Percentiles rank a stretch among this genome's conserved stretches.
Evolutionary conservation across 2,888 invertebrate species (phyloP).

Genomic region (Amblyjoppa proteus): DNA sequence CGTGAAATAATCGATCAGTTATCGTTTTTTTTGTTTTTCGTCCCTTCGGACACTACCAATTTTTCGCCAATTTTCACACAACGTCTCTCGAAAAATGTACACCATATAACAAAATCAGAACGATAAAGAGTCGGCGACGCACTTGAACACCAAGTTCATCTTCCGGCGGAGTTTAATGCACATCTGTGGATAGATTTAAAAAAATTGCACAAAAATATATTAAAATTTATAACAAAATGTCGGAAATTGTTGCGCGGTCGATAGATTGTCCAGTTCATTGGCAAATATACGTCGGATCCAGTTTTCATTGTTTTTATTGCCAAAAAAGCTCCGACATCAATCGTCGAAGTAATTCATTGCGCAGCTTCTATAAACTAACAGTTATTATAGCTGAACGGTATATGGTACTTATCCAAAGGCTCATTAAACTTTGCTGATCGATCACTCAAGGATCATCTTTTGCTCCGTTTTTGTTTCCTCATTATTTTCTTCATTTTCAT

Average conservation of each 20-base stretch:
- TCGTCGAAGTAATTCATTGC: conserved; percentile 65
- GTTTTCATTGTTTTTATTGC: background rate
- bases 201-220: too few relatives aligned
- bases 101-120: too few relatives aligned
- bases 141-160: background rate
- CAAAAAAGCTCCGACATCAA: background rate
- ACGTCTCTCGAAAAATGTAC: background rate
- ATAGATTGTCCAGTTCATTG: background rate
- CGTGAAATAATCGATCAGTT: background rate
- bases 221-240: background rate
- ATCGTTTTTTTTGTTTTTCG: background rate
- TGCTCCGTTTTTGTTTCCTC: too few relatives aligned
- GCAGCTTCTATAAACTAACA: conserved; percentile 44
- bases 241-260: background rate
- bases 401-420: conserved; percentile 39
- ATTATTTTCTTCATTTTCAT: too few relatives aligned
- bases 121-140: too few relatives aligned
- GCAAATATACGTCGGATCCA: background rate
- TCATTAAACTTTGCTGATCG: conserved; percentile 12
- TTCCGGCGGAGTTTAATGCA: background rate
- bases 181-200: too few relatives aligned
- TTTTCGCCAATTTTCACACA: background rate
- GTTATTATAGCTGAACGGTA: conserved; percentile 57
- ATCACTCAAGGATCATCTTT: background rate
- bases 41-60: background rate